Evolutionary conservation across 2,113 vertebrate species (phyloP), one percentile per base, ranked within the genome.

Genomic region (Strix aluco): DNA sequence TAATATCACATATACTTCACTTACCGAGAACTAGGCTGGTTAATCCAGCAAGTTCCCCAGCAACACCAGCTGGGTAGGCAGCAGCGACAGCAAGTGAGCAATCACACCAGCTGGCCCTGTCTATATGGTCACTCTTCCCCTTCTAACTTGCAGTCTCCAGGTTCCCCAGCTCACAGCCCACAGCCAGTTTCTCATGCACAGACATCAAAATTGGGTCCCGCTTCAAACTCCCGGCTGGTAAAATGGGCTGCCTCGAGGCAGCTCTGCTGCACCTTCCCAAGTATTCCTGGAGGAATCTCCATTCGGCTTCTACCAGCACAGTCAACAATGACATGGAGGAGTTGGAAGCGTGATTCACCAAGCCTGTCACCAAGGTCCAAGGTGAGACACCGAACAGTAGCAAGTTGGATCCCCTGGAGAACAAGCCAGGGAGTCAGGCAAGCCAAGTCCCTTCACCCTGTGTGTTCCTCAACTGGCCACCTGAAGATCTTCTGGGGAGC

Each of bases 71-170:
- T 36, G 63, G 5, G 20, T 2, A 46, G 0, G 0, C 25, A 74
- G 34, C 59, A 40, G 38, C 2, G 6, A 54, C 59, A 29, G 52
- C 13, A n/a, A 36, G 36, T 5, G 1, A 55, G 29, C 19, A 29
- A 29, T 2, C 14, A 29, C 34, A 12, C 10, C 2, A 2, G 32
- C 34, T 34, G 70, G 16, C 10, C 17, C 29, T 10, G 0, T 21
- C 42, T 15, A 3, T 6, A 7, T 0, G 5, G 32, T 9, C 29
- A 11, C 69, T 16, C 26, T 13, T 15, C 4, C 40, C 34, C 66
- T 22, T 32, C 12, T 9, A 38, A 34, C 20, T 12, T 1, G 2
- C 13, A 13, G 38, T 9, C 49, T 23, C 6, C 23, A 16, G 20
- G n/a, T 8, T 23, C 1, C 57, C 49, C 54, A 40, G 59, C 47